Evolutionary conservation across 35 echinoderm and acorn worm species (phyloP).

Genomic region (Eucidaris tribuloides): DNA sequence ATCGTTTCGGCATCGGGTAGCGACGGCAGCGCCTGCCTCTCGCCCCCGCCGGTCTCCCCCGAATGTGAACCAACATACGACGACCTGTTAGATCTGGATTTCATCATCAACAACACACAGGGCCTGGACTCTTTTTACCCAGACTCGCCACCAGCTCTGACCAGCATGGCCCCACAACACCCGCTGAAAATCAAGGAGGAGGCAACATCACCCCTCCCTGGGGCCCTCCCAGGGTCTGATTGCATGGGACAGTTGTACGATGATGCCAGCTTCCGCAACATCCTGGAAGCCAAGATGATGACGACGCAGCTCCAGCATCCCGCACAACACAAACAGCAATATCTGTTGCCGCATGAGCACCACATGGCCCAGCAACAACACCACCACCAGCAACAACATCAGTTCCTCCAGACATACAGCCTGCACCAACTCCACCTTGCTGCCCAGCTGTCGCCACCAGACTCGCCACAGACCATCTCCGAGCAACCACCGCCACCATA

Average conservation of each 20-base stretch:
- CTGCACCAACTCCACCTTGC: constrained; percentile 26
- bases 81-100: constrained; percentile 86
- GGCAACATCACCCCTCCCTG: constrained; percentile 48
- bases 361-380: constrained; percentile 33
- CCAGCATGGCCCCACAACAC: not conserved
- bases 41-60: constrained; percentile 52
- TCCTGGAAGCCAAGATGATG: not conserved
- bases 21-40: constrained; percentile 56
- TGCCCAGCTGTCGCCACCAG: constrained; percentile 58
- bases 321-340: constrained; percentile 8
- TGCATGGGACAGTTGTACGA: constrained; percentile 30
- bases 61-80: constrained; percentile 37
- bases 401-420: constrained; percentile 4
- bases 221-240: not conserved
- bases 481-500: constrained; percentile 35
- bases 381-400: constrained; percentile 22
- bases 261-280: not conserved
- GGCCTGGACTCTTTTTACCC: not conserved
- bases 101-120: constrained; percentile 90
- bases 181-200: constrained; percentile 83
- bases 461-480: constrained; percentile 41
- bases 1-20: constrained; percentile 58
- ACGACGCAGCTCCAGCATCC: constrained; percentile 43
- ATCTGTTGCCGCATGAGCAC: constrained; percentile 29
- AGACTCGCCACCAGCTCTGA: not conserved